phyloP scores from a whole-genome alignment of 2,797 vertebrate genomes.

The Spheniscus humboldti region DNA sequence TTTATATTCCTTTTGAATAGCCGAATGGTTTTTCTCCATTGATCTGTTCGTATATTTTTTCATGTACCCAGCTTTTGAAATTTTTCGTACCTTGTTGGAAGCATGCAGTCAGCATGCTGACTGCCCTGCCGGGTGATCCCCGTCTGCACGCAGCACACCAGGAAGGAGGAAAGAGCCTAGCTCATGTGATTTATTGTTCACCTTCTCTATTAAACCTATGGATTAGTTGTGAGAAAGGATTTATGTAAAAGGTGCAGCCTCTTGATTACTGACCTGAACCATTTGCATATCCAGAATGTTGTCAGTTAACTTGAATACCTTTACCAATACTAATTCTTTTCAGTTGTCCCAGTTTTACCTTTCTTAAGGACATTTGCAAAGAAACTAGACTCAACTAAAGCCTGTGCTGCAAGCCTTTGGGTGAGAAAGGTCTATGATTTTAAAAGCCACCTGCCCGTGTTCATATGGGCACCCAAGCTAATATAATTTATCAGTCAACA shows the following conservation, averaged over 20 bases:
- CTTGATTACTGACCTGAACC: neutral
- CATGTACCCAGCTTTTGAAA: neutral
- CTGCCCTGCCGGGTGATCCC: neutral
- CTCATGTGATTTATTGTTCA: accelerated
- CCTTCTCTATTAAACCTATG: neutral
- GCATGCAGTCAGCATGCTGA: neutral
- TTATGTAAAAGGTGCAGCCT: neutral
- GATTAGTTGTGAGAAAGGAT: neutral
- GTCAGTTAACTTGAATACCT: neutral
- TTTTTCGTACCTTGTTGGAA: neutral
- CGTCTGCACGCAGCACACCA: accelerated
- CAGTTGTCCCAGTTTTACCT: neutral
- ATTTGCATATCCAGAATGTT: neutral
- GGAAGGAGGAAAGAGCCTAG: neutral
- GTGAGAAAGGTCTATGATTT: neutral
- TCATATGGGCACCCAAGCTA: neutral
- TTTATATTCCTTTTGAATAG: neutral
- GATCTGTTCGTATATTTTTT: neutral
- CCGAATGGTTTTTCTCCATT: neutral
- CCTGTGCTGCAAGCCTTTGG: neutral
- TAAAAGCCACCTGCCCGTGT: neutral
- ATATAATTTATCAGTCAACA: neutral
- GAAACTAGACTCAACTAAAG: neutral
- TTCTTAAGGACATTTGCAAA: neutral
- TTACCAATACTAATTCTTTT: neutral